A percentile compares a stretch with the other conserved stretches of the same genome.
phyloP scores from a whole-genome alignment of 2,888 invertebrate species.

The Drosophila phalerata region DNA sequence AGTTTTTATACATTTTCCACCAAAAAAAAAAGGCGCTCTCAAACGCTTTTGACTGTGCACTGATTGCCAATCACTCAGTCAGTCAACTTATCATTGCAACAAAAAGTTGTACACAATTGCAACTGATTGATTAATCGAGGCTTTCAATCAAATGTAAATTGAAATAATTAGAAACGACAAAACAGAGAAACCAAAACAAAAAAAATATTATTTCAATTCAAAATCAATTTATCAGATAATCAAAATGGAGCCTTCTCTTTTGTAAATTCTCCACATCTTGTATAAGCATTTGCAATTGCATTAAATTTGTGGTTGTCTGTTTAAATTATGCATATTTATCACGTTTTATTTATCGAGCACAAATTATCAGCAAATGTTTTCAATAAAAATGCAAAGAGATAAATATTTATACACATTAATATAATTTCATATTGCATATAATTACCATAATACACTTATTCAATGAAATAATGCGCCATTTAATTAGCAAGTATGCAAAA shows the following conservation, averaged over 20 bases:
- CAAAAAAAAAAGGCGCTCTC: too few species aligned
- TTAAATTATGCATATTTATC: conserved; percentile 44
- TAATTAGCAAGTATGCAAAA: not conserved
- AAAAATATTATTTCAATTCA: conserved; percentile 49
- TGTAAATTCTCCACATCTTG: not conserved
- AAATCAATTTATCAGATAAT: conserved; percentile 52
- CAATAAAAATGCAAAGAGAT: conserved; percentile 38
- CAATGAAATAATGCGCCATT: not conserved
- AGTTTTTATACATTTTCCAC: too few species aligned
- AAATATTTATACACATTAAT: conserved; percentile 43
- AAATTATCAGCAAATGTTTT: conserved; percentile 46
- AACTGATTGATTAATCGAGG: not conserved
- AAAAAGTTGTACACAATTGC: not conserved
- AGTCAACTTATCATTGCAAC: not conserved
- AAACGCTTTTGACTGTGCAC: not conserved
- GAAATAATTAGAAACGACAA: conserved; percentile 37
- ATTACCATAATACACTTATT: conserved; percentile 7
- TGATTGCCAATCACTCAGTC: not conserved
- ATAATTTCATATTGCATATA: conserved; percentile 15
- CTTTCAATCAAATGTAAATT: conserved; percentile 12
- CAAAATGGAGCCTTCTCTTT: not conserved
- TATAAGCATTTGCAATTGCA: conserved; percentile 30
- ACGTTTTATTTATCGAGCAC: conserved; percentile 21
- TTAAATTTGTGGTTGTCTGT: conserved; percentile 34
- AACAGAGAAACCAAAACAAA: conserved; percentile 26